These are phyloP conservation scores for Uropetala carovei DNA, from an alignment of 2,888 invertebrate genomes.

Conservation along the genomic window DNA sequence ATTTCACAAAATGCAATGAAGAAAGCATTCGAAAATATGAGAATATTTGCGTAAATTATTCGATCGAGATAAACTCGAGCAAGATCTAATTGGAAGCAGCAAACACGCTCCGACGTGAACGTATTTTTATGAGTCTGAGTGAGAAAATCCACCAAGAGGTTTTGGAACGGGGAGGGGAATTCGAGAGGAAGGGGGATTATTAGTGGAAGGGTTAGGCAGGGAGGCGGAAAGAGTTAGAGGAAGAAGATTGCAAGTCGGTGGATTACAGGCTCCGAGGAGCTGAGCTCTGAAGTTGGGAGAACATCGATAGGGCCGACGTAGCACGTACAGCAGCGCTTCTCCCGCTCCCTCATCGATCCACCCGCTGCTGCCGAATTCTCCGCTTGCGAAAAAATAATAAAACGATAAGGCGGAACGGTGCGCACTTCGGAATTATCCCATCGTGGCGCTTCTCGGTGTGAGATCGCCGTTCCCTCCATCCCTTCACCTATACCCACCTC, in stretches of 20 bases:
- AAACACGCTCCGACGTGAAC: not conserved
- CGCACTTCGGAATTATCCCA: conserved; percentile 6
- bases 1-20: too few species aligned
- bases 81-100: conserved; percentile 26
- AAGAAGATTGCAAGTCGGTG: conserved; percentile 56
- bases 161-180: not conserved
- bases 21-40: too few species aligned
- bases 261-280: conserved; percentile 42
- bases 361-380: not conserved
- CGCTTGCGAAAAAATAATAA: conserved; percentile 23
- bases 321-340: conserved; percentile 2
- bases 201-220: not conserved
- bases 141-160: not conserved
- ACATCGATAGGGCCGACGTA: conserved; percentile 44
- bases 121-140: not conserved
- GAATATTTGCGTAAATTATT: not conserved
- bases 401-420: not conserved
- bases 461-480: not conserved
- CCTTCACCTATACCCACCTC: conserved; percentile 20
- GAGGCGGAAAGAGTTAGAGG: conserved; percentile 1
- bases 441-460: not conserved
- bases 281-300: conserved; percentile 40
- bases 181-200: not conserved
- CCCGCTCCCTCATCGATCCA: not conserved
- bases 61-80: conserved; percentile 27